phyloP scores from a whole-genome alignment of 2,113 vertebrate species.

The Colinus virginianus region DNA sequence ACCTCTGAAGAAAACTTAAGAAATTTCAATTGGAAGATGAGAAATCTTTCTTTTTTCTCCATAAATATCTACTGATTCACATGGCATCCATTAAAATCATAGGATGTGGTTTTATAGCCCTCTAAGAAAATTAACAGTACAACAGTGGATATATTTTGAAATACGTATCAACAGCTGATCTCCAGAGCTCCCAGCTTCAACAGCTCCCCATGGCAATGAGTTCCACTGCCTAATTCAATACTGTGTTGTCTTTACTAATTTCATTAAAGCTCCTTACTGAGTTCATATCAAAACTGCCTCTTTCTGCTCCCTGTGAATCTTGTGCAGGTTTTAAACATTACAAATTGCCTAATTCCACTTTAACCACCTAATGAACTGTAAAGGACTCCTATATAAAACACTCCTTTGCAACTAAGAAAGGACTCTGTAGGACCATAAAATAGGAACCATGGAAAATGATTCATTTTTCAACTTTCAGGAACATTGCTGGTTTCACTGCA shows the following conservation, averaged over 20 bases:
- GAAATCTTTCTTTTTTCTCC: background rate
- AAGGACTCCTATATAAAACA: constrained; percentile 15
- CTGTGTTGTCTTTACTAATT: constrained; percentile 22
- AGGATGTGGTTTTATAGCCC: background rate
- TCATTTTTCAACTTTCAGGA: constrained; percentile 30
- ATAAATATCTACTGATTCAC: background rate
- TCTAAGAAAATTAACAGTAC: background rate
- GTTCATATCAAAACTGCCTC: background rate
- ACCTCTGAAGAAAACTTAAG: background rate
- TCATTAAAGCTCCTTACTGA: background rate
- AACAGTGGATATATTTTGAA: background rate
- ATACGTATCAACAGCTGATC: background rate
- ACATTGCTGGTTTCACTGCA: background rate
- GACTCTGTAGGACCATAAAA: background rate
- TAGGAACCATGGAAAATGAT: constrained; percentile 13
- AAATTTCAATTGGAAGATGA: background rate
- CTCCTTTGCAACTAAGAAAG: background rate
- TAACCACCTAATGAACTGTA: constrained; percentile 36
- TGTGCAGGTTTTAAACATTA: background rate
- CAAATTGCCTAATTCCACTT: background rate
- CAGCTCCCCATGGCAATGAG: background rate
- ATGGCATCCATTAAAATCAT: background rate
- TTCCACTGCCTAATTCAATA: background rate
- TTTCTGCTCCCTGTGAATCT: background rate
- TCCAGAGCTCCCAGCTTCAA: constrained; percentile 2